Conservation (phyloP, 1,140 invertebrate species). For the Melitaea cinxia region DNA sequence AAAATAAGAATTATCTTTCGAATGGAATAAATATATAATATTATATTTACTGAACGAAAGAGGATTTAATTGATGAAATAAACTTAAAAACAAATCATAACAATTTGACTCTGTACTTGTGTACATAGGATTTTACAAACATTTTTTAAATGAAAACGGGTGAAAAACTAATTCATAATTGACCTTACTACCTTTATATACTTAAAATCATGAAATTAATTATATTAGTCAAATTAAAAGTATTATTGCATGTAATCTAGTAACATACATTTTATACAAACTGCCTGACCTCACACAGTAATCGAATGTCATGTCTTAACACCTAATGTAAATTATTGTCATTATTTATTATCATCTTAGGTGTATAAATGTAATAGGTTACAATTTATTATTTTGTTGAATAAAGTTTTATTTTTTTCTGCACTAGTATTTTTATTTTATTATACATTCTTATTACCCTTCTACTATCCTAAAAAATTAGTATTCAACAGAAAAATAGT, state of each 20-base stretch:
- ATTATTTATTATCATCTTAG: constrained; percentile 43
- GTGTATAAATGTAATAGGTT: constrained; percentile 35
- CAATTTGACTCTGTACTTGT: constrained; percentile 13
- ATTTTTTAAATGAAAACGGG: not conserved
- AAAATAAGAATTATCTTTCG: not conserved
- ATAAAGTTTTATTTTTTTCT: constrained; percentile 43
- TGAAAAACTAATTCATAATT: not conserved
- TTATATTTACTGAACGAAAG: not conserved
- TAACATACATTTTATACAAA: constrained; percentile 15
- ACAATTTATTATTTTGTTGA: constrained; percentile 42
- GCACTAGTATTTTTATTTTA: constrained; percentile 1
- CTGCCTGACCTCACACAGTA: not conserved
- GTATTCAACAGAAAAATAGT: no score
- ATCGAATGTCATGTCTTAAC: not conserved
- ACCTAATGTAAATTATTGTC: constrained; percentile 32
- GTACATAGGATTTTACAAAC: constrained; percentile 12
- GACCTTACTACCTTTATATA: not conserved
- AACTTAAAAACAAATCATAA: not conserved
- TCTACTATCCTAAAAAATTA: no score
- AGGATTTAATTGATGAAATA: not conserved
- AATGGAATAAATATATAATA: not conserved
- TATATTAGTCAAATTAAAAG: constrained; percentile 28
- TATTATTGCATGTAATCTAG: constrained; percentile 2
- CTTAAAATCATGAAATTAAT: not conserved
- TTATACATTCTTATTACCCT: not conserved